phyloP scores from a whole-genome alignment of 1,140 invertebrate species.

The Bombus balteatus region DNA sequence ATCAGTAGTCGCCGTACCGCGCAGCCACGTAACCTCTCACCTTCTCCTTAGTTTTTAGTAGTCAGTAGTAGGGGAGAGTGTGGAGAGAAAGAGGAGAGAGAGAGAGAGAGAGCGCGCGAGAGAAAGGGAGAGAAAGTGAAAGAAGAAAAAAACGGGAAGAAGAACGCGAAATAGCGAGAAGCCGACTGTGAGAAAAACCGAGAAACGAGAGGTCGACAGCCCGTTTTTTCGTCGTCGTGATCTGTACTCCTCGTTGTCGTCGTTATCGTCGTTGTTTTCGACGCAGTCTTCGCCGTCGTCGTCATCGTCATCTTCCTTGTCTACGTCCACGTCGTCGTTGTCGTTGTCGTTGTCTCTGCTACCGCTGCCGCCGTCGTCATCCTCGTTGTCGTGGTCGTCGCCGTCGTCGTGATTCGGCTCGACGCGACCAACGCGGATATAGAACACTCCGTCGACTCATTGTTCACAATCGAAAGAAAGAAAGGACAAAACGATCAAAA shows the following conservation, averaged over 20 bases:
- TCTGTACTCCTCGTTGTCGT: constrained; percentile 39
- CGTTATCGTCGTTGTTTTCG: constrained; percentile 38
- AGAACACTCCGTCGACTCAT: background rate
- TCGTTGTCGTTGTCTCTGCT: constrained; percentile 28
- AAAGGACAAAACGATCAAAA: too few relatives aligned
- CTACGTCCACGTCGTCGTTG: constrained; percentile 32
- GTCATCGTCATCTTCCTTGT: constrained; percentile 4
- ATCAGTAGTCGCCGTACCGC: constrained; percentile 84
- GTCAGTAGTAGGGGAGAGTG: constrained; percentile 78
- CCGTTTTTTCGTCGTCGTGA: constrained; percentile 55
- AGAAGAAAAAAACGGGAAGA: constrained; percentile 13
- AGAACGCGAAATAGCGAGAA: constrained; percentile 40
- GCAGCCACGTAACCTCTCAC: constrained; percentile 85
- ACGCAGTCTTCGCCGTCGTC: constrained; percentile 37
- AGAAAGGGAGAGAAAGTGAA: constrained; percentile 4
- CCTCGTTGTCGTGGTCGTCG: constrained; percentile 18
- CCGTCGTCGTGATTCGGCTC: constrained; percentile 50
- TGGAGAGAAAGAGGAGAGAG: constrained; percentile 64
- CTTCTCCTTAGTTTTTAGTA: constrained; percentile 87
- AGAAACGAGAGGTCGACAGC: constrained; percentile 60
- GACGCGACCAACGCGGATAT: constrained; percentile 47
- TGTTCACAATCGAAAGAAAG: too few relatives aligned
- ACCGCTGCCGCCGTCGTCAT: constrained; percentile 31
- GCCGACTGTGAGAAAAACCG: constrained; percentile 41
- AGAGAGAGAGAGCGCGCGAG: constrained; percentile 36